Conservation (phyloP, 2,113 vertebrate species). For the Sminthopsis crassicaudata region DNA sequence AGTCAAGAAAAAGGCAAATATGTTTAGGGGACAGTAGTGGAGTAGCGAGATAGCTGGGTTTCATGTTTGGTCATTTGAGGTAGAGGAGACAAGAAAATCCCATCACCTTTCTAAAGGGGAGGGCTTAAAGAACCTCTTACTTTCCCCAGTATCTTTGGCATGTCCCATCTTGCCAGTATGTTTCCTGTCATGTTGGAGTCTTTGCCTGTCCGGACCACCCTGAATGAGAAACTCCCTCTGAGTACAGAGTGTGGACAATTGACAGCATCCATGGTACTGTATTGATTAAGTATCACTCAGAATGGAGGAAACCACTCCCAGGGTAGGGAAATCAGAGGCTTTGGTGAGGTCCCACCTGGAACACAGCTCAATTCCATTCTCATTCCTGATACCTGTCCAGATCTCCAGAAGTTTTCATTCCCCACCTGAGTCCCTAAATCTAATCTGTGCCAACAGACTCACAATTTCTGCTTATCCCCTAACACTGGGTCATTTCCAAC, state of each 20-base stretch:
- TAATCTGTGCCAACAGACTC: not conserved
- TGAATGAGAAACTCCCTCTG: not conserved
- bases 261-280: not conserved
- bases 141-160: not conserved
- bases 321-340: not conserved
- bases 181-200: not conserved
- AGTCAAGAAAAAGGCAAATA: not conserved
- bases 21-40: not conserved
- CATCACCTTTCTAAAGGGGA: not conserved
- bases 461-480: not conserved
- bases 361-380: not conserved
- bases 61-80: not conserved
- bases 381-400: not conserved
- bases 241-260: not conserved
- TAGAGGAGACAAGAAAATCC: not conserved
- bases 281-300: conserved; percentile 27
- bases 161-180: not conserved
- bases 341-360: not conserved
- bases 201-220: not conserved
- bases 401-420: not conserved
- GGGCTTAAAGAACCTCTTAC: not conserved
- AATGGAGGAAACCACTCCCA: not conserved
- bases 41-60: not conserved
- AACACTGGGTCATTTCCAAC: not conserved
- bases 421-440: not conserved